Evolutionary conservation across 1,140 invertebrate species (phyloP).

Genomic region (Drosophila grimshawi): DNA sequence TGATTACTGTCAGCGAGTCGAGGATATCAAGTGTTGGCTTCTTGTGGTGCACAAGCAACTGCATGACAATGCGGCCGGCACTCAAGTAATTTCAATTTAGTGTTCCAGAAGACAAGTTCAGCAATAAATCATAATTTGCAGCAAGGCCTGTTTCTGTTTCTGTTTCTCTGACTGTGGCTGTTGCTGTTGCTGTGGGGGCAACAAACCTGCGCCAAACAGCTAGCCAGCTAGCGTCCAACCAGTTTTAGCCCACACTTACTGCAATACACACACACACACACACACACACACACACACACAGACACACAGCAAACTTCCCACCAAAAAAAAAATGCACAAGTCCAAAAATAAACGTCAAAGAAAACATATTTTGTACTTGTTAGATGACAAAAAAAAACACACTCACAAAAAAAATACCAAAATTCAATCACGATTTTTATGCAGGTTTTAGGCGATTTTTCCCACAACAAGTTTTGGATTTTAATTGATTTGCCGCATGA

Average conservation of each 20-base stretch:
- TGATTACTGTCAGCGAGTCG: conserved; percentile 16
- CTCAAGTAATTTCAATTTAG: conserved; percentile 62
- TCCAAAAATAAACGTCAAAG: conserved; percentile 64
- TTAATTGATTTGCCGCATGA: conserved; percentile 77
- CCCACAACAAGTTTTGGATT: conserved; percentile 75
- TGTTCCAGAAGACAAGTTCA: conserved; percentile 77
- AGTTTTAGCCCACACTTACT: conserved; percentile 79
- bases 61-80: conserved; percentile 9
- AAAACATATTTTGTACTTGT: conserved; percentile 66
- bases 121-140: conserved; percentile 72
- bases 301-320: conserved; percentile 58
- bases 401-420: conserved; percentile 43
- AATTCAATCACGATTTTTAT: conserved; percentile 75
- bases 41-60: conserved; percentile 26
- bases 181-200: conserved; percentile 37
- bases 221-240: conserved; percentile 54
- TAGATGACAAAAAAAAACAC: conserved; percentile 39
- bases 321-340: conserved; percentile 71
- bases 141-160: conserved; percentile 21
- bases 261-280: conserved; percentile 46
- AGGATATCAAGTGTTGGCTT: conserved; percentile 33
- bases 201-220: conserved; percentile 40
- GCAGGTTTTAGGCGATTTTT: conserved; percentile 78
- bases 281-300: conserved; percentile 41
- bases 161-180: not conserved